Base-by-base conservation (phyloP, 2,797 vertebrate species). In the Lagodon rhomboides region DNA sequence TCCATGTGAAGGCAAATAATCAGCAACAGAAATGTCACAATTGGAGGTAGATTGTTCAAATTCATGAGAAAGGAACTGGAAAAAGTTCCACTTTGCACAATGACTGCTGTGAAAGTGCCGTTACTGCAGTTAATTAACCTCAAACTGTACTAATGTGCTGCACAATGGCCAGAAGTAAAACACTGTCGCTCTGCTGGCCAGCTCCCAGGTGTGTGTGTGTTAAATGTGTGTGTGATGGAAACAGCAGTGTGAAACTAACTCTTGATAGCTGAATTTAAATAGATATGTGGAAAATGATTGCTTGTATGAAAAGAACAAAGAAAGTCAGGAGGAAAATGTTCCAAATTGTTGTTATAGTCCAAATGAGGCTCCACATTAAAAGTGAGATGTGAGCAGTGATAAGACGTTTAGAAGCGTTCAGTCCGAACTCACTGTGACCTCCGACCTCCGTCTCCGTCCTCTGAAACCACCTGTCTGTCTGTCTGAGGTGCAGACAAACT, bases 101-200 rank as follows among this genome's bases (percentile, higher is more conserved):
- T 63, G 70, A 68, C 44, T 53, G 68, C 64, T 53, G 69, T 80
- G 66, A 64, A 85, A 88, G 65, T 58, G 59, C 71, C 17, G 70
- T 80, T 77, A 66, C 34, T 55, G 55, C 79, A 73, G 46, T 88
- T 56, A 83, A 88, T 88, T 91, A 85, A 84, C 78, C 17, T 79
- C 49, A 54, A 84, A 77, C 66, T 65, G 70, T 73, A 81, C 56
- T 56, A 67, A 3, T 47, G 43, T 75, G 58, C 72, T 54, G 43
- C 71, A 80, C 71, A 53, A 62, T 68, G 59, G 73, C 61, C 61
- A 76, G 51, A 59, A 68, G 61, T 74, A 23, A 77, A 74, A 67
- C 51, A 66, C 27, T 54, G 46, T 20, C 12, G 23, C 66, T 68
- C 17, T 25, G 7, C 22, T 25, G 5, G 65, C 53, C 62, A 63